Conservation (phyloP, 2,797 vertebrate genomes). For the Siniperca scherzeri region DNA sequence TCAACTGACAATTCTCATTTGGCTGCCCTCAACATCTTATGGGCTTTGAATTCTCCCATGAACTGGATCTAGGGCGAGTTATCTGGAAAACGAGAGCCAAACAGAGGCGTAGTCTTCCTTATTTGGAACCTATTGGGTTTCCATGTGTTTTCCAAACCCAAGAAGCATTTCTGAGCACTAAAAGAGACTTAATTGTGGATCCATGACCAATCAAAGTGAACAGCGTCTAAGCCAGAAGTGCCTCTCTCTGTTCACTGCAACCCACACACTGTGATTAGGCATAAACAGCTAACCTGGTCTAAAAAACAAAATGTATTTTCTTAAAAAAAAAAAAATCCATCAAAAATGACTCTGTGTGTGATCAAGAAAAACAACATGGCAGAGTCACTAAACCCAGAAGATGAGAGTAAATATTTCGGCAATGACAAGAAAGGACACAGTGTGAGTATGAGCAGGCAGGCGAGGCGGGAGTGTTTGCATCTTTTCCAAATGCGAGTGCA, state of each 20-base stretch:
- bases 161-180: conserved; percentile 56
- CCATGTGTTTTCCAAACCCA: conserved; percentile 42
- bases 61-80: conserved; percentile 65
- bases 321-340: not conserved
- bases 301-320: not conserved
- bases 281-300: conserved; percentile 42
- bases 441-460: not conserved
- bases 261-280: conserved; percentile 50
- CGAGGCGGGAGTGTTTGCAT: not conserved
- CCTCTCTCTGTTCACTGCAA: conserved; percentile 42
- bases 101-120: conserved; percentile 42
- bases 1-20: conserved; percentile 82
- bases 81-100: conserved; percentile 61
- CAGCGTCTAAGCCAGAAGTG: conserved; percentile 62
- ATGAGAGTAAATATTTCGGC: conserved; percentile 3
- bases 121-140: conserved; percentile 55
- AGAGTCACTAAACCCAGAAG: not conserved
- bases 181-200: conserved; percentile 81
- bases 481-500: conserved; percentile 14
- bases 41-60: conserved; percentile 76
- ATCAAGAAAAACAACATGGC: not conserved
- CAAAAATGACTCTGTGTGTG: not conserved
- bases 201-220: conserved; percentile 83
- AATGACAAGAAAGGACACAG: not conserved
- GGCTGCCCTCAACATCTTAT: conserved; percentile 65